phyloP scores from a whole-genome alignment of 2,888 invertebrate genomes.

The Eupithecia insigniata region DNA sequence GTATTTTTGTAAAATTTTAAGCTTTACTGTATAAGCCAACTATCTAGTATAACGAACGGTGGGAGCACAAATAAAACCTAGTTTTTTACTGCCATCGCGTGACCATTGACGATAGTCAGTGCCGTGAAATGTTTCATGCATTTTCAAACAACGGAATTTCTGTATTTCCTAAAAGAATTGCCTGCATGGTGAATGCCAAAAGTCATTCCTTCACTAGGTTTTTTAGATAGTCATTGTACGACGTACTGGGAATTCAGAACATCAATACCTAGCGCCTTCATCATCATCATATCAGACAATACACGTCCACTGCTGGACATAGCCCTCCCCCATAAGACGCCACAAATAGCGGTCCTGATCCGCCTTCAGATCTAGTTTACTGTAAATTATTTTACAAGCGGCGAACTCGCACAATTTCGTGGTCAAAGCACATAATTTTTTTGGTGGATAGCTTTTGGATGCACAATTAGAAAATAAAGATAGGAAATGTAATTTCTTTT shows the following conservation, averaged over 20 bases:
- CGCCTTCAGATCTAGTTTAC: too few species aligned
- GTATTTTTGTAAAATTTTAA: constrained; percentile 1
- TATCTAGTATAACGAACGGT: background rate
- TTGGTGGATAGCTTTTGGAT: background rate
- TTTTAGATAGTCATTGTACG: background rate
- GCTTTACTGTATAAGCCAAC: background rate
- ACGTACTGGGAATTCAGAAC: background rate
- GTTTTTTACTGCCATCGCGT: constrained; percentile 44
- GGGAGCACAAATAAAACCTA: constrained; percentile 9
- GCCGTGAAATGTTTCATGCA: constrained; percentile 45
- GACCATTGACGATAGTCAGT: constrained; percentile 44
- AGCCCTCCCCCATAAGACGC: too few species aligned
- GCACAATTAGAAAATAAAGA: background rate
- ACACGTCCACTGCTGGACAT: too few species aligned
- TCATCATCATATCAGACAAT: too few species aligned
- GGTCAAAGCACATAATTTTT: background rate
- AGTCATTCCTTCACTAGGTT: background rate
- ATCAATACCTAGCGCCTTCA: too few species aligned
- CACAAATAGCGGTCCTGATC: too few species aligned
- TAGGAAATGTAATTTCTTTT: background rate
- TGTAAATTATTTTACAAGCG: background rate
- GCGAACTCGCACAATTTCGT: background rate
- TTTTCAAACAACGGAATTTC: constrained; percentile 44
- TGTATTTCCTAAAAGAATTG: constrained; percentile 27
- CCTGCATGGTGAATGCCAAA: background rate